A percentile compares a stretch with the other conserved stretches of the same genome.
Conservation (phyloP, 1,140 invertebrate genomes). For the Apis cerana region DNA sequence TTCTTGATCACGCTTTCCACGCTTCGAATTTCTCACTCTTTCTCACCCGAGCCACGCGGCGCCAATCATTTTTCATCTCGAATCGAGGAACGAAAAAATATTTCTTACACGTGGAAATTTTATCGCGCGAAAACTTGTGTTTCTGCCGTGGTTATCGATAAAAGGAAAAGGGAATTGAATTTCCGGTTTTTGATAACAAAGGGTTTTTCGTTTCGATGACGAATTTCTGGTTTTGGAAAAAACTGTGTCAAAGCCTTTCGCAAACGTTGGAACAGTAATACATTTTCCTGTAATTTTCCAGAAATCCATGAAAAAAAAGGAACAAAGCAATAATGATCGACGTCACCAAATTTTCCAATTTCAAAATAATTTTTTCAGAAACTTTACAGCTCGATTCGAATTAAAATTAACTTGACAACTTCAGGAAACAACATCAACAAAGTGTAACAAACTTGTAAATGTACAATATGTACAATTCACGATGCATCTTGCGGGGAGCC, state of each 20-base stretch:
- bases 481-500: too few relatives aligned
- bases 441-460: too few relatives aligned
- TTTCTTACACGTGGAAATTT: not conserved
- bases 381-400: too few relatives aligned
- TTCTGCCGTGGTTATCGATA: not conserved
- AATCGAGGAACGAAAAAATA: not conserved
- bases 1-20: slow-evolving; percentile 3
- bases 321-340: too few relatives aligned
- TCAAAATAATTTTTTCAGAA: too few relatives aligned
- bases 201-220: too few relatives aligned
- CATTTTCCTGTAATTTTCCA: not conserved
- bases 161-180: not conserved
- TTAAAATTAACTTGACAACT: too few relatives aligned
- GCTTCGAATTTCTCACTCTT: slow-evolving; percentile 24
- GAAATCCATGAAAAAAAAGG: too few relatives aligned
- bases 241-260: not conserved
- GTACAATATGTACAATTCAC: too few relatives aligned
- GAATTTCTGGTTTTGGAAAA: too few relatives aligned
- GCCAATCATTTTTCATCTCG: not conserved
- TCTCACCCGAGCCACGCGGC: not conserved
- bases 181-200: not conserved
- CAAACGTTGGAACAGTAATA: not conserved
- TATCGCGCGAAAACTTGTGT: not conserved
- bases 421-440: too few relatives aligned
- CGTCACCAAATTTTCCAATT: too few relatives aligned